Conservation (phyloP, 2,113 vertebrate genomes). For the Channa argus region DNA sequence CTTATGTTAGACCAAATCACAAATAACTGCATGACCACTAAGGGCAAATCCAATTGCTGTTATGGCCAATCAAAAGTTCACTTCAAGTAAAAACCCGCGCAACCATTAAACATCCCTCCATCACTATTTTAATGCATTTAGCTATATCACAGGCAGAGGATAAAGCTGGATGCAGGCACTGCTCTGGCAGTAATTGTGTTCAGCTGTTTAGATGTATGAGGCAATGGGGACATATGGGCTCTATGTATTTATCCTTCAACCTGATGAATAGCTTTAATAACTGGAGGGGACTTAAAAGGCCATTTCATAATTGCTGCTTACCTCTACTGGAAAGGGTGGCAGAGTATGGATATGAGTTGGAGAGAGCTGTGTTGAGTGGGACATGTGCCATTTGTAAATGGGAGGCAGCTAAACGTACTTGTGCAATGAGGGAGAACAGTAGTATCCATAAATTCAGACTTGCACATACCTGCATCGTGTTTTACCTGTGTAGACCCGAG, state of each 20-base stretch:
- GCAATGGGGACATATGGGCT: slow-evolving; percentile 51
- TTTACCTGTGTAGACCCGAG: not conserved
- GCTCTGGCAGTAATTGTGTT: slow-evolving; percentile 68
- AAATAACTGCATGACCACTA: slow-evolving; percentile 10
- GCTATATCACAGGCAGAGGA: slow-evolving; percentile 41
- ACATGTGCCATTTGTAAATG: slow-evolving; percentile 54
- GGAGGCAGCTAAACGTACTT: slow-evolving; percentile 9
- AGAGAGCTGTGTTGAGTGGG: slow-evolving; percentile 14
- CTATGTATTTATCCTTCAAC: slow-evolving; percentile 50
- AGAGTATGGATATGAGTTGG: slow-evolving; percentile 39
- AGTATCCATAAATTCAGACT: not conserved
- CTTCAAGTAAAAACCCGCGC: slow-evolving; percentile 56
- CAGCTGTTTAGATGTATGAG: slow-evolving; percentile 61
- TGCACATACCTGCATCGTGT: not conserved
- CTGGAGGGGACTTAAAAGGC: slow-evolving; percentile 73
- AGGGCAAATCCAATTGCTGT: slow-evolving; percentile 49
- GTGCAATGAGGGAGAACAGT: slow-evolving; percentile 8
- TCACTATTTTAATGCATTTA: slow-evolving; percentile 49
- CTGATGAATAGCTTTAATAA: slow-evolving; percentile 73
- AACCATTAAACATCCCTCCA: slow-evolving; percentile 30
- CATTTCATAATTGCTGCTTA: slow-evolving; percentile 79
- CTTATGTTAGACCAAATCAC: slow-evolving; percentile 24
- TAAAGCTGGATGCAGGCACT: slow-evolving; percentile 48
- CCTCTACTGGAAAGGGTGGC: slow-evolving; percentile 62
- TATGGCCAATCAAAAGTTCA: slow-evolving; percentile 53